Conservation (phyloP, 2,113 vertebrate species). For the Isurus oxyrinchus region DNA sequence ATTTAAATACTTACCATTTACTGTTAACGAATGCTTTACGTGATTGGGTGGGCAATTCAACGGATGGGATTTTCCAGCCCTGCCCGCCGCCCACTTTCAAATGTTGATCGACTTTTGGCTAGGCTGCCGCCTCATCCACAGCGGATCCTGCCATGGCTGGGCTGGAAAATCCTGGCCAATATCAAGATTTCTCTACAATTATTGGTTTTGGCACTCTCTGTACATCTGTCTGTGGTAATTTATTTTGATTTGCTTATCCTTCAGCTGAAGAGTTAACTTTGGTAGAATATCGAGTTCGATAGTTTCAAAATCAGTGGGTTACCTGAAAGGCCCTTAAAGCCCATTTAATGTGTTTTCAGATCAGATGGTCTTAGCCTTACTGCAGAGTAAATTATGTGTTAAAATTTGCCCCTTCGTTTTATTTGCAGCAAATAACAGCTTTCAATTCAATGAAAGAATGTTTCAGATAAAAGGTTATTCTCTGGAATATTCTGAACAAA, state of each 20-base stretch:
- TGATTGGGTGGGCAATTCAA: neutral
- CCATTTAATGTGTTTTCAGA: neutral
- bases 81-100: too few relatives aligned
- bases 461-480: neutral
- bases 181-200: neutral
- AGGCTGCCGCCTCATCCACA: too few relatives aligned
- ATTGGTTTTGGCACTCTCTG: neutral
- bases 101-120: too few relatives aligned
- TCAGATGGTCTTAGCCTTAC: neutral
- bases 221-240: neutral
- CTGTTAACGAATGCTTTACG: neutral
- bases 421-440: neutral
- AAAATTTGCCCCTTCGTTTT: neutral
- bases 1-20: neutral
- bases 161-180: neutral
- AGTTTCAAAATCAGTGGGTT: neutral
- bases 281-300: neutral
- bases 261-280: neutral
- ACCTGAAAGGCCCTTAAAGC: neutral
- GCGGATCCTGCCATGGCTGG: too few relatives aligned
- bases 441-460: neutral
- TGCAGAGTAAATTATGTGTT: constrained; percentile 12
- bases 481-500: neutral
- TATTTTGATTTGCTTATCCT: neutral
- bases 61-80: too few relatives aligned